phyloP scores from a whole-genome alignment of 2,797 vertebrate species.

The Etheostoma perlongum region DNA sequence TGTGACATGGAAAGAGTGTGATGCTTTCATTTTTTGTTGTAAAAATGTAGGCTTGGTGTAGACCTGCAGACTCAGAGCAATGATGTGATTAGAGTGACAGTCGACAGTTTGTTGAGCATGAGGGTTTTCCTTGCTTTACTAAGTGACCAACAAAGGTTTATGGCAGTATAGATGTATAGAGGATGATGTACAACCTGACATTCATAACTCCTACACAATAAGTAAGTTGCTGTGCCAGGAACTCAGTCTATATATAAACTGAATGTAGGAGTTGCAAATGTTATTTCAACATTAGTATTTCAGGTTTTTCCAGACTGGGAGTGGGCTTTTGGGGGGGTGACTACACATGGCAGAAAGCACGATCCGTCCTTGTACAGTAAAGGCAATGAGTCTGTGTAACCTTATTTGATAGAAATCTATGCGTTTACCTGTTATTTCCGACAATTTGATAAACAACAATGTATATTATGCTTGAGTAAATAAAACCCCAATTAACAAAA shows the following conservation, averaged over 20 bases:
- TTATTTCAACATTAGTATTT: background rate
- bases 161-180: background rate
- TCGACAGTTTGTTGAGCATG: constrained; percentile 61
- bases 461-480: too few relatives aligned
- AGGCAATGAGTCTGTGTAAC: too few relatives aligned
- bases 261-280: background rate
- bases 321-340: too few relatives aligned
- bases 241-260: background rate
- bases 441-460: too few relatives aligned
- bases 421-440: too few relatives aligned
- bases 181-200: background rate
- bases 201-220: background rate
- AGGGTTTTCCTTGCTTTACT: constrained; percentile 48
- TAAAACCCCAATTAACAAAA: too few relatives aligned
- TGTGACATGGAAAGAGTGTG: constrained; percentile 64
- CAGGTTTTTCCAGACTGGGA: too few relatives aligned
- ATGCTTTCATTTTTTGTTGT: constrained; percentile 56
- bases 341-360: too few relatives aligned
- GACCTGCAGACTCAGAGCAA: constrained; percentile 41
- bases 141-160: constrained; percentile 24
- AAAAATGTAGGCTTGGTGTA: constrained; percentile 42
- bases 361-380: too few relatives aligned
- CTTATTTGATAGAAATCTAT: too few relatives aligned
- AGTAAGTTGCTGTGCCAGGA: background rate
- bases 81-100: constrained; percentile 63